phyloP scores from a whole-genome alignment of 2,113 vertebrate genomes.

The Clarias batrachus region DNA sequence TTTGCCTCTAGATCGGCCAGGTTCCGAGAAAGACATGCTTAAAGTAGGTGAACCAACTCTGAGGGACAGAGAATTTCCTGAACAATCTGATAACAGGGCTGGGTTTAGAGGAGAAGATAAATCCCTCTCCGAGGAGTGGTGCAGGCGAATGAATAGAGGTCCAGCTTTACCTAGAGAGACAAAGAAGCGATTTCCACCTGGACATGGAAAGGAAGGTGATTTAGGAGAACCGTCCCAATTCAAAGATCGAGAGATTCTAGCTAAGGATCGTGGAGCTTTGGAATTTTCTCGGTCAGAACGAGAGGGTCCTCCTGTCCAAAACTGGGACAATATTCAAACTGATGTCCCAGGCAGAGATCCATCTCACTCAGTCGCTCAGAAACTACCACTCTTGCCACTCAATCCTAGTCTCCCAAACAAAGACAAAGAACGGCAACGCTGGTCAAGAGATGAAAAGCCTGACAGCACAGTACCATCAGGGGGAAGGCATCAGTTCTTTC shows the following conservation, averaged over 20 bases:
- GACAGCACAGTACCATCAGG: constrained; percentile 52
- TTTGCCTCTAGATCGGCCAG: constrained; percentile 56
- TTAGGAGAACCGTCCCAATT: constrained; percentile 62
- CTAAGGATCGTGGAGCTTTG: constrained; percentile 41
- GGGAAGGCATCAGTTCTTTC: constrained; percentile 56
- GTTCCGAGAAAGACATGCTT: constrained; percentile 60
- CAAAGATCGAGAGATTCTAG: constrained; percentile 62
- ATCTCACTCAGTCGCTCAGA: constrained; percentile 57
- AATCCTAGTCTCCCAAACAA: constrained; percentile 52
- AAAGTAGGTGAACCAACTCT: constrained; percentile 52
- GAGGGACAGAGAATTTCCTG: constrained; percentile 61
- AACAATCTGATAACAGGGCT: constrained; percentile 59
- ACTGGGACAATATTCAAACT: constrained; percentile 52
- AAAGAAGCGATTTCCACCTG: constrained; percentile 56
- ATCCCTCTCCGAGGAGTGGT: constrained; percentile 75
- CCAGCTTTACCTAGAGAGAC: constrained; percentile 45
- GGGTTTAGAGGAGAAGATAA: constrained; percentile 71
- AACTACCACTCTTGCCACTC: constrained; percentile 55
- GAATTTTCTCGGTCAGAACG: constrained; percentile 48
- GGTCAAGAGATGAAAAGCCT: constrained; percentile 65
- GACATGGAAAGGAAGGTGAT: constrained; percentile 60
- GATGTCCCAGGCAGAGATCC: constrained; percentile 59
- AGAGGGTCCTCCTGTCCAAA: constrained; percentile 39
- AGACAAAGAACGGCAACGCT: constrained; percentile 64
- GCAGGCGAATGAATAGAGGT: constrained; percentile 59